Evolutionary conservation across 2,888 invertebrate genomes (phyloP), one percentile per base, ranked within the genome.

Genomic region (Chromoteleia sp.): DNA sequence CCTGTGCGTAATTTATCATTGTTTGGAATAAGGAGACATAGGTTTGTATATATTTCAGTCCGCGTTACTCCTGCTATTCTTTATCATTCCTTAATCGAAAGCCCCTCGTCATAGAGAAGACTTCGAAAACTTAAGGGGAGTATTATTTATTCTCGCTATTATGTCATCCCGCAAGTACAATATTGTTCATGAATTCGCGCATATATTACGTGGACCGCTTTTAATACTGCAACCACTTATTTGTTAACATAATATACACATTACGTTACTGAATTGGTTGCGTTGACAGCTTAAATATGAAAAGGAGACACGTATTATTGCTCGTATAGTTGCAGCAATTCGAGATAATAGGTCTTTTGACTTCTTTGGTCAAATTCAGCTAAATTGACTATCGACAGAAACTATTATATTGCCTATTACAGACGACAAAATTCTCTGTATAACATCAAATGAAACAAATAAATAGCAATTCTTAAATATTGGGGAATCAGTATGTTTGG

Each of bases 191-290:
- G 89, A 87, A 88, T 87, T 88, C 86, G 88, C 88, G 89, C 89
- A 89, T 89, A 90, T 87, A 89, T 90, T 90, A 90, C 82, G 41
- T 17, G 59, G 83, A 75, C 45, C 54, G 87, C 90, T 89, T 90
- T 90, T 89, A 89, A 90, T 90, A 88, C 89, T 85, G 85, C 86
- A 85, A 87, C 87, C 88, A 89, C 89, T 90, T 90, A 90, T 90
- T 90, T 90, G 90, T 90, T 90, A 90, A 90, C 89, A 90, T 90
- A 90, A 90, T 90, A 90, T 89, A 89, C 89, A 89, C 89, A 89
- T 89, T 89, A 89, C 81, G 83, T 79, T 80, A 78, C 80, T 83
- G 81, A 81, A 86, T 84, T 58, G 85, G 61, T 68, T 67, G 56
- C 79, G 81, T 76, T 56, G 80, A 74, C 75, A 78, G 71, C 71